Conservation (phyloP, 2,797 vertebrate species). For the Brachymystax lenok region DNA sequence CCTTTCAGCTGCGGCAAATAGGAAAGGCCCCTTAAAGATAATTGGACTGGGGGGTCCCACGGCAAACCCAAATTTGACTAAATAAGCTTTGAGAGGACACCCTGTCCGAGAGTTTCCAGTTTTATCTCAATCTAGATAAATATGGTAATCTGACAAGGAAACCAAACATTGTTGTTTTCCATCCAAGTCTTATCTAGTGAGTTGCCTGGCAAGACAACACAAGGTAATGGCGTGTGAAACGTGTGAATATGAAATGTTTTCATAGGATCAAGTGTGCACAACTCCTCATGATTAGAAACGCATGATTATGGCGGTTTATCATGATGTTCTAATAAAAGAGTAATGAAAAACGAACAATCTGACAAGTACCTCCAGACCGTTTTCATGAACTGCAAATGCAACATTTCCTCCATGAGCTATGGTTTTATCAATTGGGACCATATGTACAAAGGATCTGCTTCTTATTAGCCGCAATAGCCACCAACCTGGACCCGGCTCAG, state of each 20-base stretch:
- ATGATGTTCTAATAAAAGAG: slow-evolving; percentile 56
- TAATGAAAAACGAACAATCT: slow-evolving; percentile 53
- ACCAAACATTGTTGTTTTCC: not conserved
- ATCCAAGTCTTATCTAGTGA: not conserved
- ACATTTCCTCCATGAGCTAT: slow-evolving; percentile 65
- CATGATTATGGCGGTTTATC: slow-evolving; percentile 23
- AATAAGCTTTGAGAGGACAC: not conserved
- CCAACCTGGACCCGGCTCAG: slow-evolving; percentile 57
- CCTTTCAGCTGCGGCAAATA: slow-evolving; percentile 40
- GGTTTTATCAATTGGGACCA: slow-evolving; percentile 67
- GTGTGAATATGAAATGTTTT: slow-evolving; percentile 40
- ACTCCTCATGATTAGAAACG: slow-evolving; percentile 50
- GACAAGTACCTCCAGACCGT: slow-evolving; percentile 66
- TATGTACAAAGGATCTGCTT: slow-evolving; percentile 70
- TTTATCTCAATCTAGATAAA: not conserved
- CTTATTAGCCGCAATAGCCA: slow-evolving; percentile 65
- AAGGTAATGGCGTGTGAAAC: not conserved
- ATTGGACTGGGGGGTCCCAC: not conserved
- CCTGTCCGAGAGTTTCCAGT: not conserved
- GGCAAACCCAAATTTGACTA: not conserved
- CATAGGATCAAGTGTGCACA: slow-evolving; percentile 11
- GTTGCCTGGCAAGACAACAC: not conserved
- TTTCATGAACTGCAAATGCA: slow-evolving; percentile 62
- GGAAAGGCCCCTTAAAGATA: slow-evolving; percentile 34
- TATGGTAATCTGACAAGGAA: not conserved